These are phyloP conservation scores for Channa maculata DNA, from an alignment of 2,113 vertebrate species.

Conservation along the genomic window DNA sequence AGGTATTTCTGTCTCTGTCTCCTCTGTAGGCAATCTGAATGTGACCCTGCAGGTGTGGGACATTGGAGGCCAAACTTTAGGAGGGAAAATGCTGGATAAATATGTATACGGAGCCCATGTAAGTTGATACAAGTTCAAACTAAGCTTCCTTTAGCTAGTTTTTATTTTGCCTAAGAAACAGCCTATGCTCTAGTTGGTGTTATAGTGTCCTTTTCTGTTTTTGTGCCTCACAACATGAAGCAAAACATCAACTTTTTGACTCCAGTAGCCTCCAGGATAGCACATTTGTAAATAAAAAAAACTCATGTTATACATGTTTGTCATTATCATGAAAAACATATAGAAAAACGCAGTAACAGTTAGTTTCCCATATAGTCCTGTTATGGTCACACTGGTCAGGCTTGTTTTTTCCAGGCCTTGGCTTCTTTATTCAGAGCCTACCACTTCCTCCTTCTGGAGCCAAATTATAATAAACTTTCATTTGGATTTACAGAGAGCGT, in stretches of 20 bases:
- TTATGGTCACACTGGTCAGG: constrained; percentile 26
- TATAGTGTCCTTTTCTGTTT: not conserved
- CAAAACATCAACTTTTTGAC: not conserved
- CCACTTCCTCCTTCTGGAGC: constrained; percentile 47
- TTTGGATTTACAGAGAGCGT: constrained; percentile 32
- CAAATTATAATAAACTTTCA: constrained; percentile 62
- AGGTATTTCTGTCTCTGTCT: constrained; percentile 40
- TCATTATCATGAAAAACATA: constrained; percentile 20
- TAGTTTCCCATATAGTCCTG: constrained; percentile 6
- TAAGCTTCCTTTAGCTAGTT: not conserved
- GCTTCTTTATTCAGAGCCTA: constrained; percentile 37
- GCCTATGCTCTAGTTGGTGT: not conserved
- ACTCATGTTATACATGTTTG: constrained; percentile 6
- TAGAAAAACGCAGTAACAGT: constrained; percentile 28
- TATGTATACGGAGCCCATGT: constrained; percentile 96
- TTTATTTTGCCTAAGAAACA: constrained; percentile 11
- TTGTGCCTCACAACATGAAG: not conserved
- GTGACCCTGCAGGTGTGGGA: constrained; percentile 99
- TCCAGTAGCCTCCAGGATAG: not conserved
- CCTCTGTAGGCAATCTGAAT: constrained; percentile 91
- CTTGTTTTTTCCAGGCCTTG: constrained; percentile 51
- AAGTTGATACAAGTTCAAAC: constrained; percentile 30
- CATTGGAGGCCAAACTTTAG: constrained; percentile 97
- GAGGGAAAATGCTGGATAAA: constrained; percentile 99
- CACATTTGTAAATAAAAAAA: constrained; percentile 19